Conservation (phyloP, 1,140 invertebrate species). For the Trichogramma pretiosum region DNA sequence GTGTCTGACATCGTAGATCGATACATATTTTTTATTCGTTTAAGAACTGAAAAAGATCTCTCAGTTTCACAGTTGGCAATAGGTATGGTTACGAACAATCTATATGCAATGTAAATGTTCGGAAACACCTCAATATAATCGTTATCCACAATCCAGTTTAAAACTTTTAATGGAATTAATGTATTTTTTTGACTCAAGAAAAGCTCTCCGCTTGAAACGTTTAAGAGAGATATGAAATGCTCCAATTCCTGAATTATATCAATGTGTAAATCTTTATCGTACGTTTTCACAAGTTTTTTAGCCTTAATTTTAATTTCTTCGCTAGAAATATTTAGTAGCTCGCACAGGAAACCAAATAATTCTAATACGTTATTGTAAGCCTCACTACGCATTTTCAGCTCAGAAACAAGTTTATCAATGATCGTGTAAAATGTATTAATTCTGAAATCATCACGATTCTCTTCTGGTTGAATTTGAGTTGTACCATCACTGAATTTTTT, state of each 20-base stretch:
- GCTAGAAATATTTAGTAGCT: slow-evolving; percentile 1
- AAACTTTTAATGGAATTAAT: background rate
- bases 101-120: slow-evolving; percentile 11
- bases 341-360: slow-evolving; percentile 6
- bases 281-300: slow-evolving; percentile 4
- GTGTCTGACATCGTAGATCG: slow-evolving; percentile 4
- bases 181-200: background rate
- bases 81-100: slow-evolving; percentile 11
- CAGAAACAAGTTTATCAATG: slow-evolving; percentile 8
- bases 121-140: slow-evolving; percentile 8
- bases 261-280: slow-evolving; percentile 7
- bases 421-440: slow-evolving; percentile 8
- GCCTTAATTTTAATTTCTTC: background rate
- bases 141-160: slow-evolving; percentile 12
- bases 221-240: slow-evolving; percentile 2
- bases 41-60: slow-evolving; percentile 13
- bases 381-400: slow-evolving; percentile 8
- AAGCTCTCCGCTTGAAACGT: background rate
- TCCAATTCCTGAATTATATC: slow-evolving; percentile 4
- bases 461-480: background rate
- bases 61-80: slow-evolving; percentile 2
- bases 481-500: background rate
- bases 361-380: slow-evolving; percentile 8
- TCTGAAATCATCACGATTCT: slow-evolving; percentile 3
- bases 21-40: slow-evolving; percentile 12